A percentile compares a stretch with the other conserved stretches of the same genome.
phyloP scores from a whole-genome alignment of 2,797 vertebrate species.

The Myotis myotis region DNA sequence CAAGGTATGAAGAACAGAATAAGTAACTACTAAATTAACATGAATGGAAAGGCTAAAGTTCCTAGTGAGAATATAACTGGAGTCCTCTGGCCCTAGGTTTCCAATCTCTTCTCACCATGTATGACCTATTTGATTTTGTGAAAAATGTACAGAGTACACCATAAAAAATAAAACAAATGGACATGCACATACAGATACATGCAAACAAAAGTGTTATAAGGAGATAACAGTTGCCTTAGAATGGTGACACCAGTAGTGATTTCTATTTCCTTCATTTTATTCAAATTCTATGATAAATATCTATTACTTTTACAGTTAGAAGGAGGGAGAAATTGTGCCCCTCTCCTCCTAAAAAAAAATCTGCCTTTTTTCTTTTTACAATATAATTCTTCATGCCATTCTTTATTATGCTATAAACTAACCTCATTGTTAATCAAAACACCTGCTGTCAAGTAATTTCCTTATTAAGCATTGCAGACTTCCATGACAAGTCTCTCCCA shows the following conservation, averaged over 20 bases:
- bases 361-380: neutral
- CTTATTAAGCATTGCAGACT: neutral
- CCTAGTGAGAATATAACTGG: neutral
- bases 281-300: neutral
- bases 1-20: neutral
- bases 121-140: neutral
- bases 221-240: neutral
- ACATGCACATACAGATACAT: rapidly evolving
- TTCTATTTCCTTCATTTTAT: neutral
- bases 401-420: constrained; percentile 59
- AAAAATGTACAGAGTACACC: neutral
- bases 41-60: neutral
- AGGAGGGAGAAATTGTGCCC: neutral
- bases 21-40: neutral
- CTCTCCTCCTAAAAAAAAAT: neutral
- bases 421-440: constrained; percentile 29
- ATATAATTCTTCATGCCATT: constrained; percentile 33
- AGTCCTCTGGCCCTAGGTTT: neutral
- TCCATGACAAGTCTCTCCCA: neutral
- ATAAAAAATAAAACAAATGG: neutral
- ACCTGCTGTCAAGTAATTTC: constrained; percentile 38
- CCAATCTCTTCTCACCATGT: neutral
- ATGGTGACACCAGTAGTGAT: neutral
- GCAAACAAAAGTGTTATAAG: neutral
- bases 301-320: neutral